Evolutionary conservation across 2,113 vertebrate genomes (phyloP), one percentile per base, ranked within the genome.

Genomic region (Daubentonia madagascariensis): DNA sequence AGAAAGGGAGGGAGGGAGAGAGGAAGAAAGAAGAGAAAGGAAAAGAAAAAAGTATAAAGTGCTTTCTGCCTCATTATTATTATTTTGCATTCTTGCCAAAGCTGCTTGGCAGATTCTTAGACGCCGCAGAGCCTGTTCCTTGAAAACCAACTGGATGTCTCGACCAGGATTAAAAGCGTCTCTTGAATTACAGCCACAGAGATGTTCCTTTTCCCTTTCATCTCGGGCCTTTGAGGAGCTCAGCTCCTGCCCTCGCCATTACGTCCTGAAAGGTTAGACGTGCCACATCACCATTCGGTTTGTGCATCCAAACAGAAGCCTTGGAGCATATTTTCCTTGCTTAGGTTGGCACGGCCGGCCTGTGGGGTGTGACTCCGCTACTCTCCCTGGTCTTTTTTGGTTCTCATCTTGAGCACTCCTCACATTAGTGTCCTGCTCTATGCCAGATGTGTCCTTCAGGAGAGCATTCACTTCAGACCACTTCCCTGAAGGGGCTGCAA

Each of bases 301-400:
- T 98, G 98, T 97, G 95, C 96, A 97, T 85, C 85, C 97, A 96
- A 73, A 96, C 97, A 94, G 96, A 97, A 96, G 76, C 61, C 80
- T 85, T 0, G 65, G 59, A 94, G 95, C 91, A 65, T 86, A 97
- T 90, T 91, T 18, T 63, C 79, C 67, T 91, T 92, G 90, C 94
- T 97, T 96, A 40, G 85, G 97, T 97, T 97, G 96, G 97, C 96
- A 96, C 3, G 0, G 78, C 72, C 35, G 50, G 37, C 67, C 80
- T 6, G 10, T 68, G 76, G 80, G 96, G 92, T 95, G 96, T 93
- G 88, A 76, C 85, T 98, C n/a, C 43, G 37, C 87, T 89, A 25
- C 78, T 94, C 92, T 93, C 54, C 14, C 70, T 23, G 28, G 57
- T n/a, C 23, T 75, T 65, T 90, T 85, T 87, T 92, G 95, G n/a